These are phyloP conservation scores for Scolanthus callimorphus DNA, from an alignment of 92 coral and sea anemone genomes.

Conservation along the genomic window DNA sequence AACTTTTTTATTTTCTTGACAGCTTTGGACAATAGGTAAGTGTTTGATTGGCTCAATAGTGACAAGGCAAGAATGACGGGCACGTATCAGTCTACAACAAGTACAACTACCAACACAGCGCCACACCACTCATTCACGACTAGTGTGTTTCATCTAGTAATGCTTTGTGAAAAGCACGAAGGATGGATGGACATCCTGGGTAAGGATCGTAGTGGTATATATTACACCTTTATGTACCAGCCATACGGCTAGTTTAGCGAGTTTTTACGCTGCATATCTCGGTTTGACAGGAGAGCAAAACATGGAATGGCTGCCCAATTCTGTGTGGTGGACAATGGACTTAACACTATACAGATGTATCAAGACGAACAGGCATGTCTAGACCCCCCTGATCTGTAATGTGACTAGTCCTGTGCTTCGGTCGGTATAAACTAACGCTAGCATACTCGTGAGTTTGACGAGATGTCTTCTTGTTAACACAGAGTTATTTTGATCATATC, in stretches of 20 bases:
- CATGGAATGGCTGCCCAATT: too few relatives aligned
- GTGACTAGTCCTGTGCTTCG: too few relatives aligned
- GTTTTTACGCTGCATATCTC: too few relatives aligned
- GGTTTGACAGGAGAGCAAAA: too few relatives aligned
- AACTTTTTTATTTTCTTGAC: neutral
- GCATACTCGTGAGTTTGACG: too few relatives aligned
- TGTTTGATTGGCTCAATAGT: neutral
- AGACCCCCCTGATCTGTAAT: too few relatives aligned
- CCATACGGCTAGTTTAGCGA: too few relatives aligned
- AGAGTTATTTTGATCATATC: neutral
- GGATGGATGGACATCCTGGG: conserved; percentile 60
- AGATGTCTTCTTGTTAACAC: neutral
- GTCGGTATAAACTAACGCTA: too few relatives aligned
- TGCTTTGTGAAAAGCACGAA: conserved; percentile 46
- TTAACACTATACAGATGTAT: conserved; percentile 40
- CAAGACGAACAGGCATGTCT: conserved; percentile 47
- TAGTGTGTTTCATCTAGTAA: too few relatives aligned
- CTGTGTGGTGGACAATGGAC: conserved; percentile 56
- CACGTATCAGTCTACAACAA: neutral
- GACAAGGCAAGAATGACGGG: neutral
- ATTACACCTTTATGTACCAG: too few relatives aligned
- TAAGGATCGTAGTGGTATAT: too few relatives aligned
- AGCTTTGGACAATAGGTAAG: neutral
- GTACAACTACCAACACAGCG: neutral
- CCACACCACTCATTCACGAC: neutral